phyloP scores from a whole-genome alignment of 2,113 vertebrate genomes.

The Spizaetus ornatus region DNA sequence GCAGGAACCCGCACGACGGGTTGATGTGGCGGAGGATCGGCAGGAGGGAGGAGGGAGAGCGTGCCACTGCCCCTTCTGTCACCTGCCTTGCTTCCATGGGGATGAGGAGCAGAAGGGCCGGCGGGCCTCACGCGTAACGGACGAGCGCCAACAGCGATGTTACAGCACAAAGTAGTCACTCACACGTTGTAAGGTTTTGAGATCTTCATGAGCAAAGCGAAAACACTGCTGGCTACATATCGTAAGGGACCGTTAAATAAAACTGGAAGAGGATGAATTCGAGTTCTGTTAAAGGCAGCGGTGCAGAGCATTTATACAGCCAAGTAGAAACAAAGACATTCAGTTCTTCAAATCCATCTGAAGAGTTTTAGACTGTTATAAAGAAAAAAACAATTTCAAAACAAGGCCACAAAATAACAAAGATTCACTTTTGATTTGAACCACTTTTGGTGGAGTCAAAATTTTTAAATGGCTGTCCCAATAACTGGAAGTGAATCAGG shows the following conservation, averaged over 20 bases:
- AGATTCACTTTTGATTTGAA: too few species aligned
- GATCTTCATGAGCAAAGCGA: rapidly evolving
- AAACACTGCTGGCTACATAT: rapidly evolving
- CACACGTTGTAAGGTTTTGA: rapidly evolving
- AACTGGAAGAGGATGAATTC: rapidly evolving
- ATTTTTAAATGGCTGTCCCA: rapidly evolving
- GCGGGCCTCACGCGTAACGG: rapidly evolving
- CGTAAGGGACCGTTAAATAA: rapidly evolving
- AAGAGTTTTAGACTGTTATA: rapidly evolving
- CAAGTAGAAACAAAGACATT: rapidly evolving
- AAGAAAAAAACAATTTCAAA: not conserved
- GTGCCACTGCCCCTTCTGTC: too few species aligned
- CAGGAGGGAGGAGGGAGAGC: too few species aligned
- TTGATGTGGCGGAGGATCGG: not conserved
- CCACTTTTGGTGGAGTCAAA: not conserved
- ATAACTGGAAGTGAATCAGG: rapidly evolving
- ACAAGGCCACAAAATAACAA: not conserved
- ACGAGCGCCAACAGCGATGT: too few species aligned
- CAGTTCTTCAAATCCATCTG: rapidly evolving
- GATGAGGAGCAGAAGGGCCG: not conserved
- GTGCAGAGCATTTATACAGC: rapidly evolving
- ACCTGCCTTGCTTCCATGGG: not conserved
- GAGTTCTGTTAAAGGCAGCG: not conserved
- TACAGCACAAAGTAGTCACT: rapidly evolving
- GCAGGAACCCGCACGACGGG: not conserved